Evolutionary conservation across 2,888 invertebrate genomes (phyloP).

Genomic region (Meiosimyza platycephala): DNA sequence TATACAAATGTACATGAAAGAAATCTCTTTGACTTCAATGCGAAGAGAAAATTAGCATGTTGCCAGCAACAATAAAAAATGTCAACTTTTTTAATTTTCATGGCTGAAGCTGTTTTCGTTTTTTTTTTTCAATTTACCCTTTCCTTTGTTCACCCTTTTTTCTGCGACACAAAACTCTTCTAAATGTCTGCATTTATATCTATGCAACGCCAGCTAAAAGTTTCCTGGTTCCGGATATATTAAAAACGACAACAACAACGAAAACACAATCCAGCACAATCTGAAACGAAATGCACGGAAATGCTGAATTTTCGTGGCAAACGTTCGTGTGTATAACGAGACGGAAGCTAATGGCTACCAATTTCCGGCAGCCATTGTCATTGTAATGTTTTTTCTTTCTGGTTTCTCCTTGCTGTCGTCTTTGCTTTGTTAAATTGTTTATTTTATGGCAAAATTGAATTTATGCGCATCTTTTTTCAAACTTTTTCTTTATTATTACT

Average conservation of each 20-base stretch:
- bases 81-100: too few relatives aligned
- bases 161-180: constrained; percentile 4
- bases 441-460: constrained; percentile 5
- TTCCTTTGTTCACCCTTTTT: neutral
- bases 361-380: constrained; percentile 25
- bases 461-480: constrained; percentile 1
- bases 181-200: constrained; percentile 28
- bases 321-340: constrained; percentile 2
- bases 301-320: constrained; percentile 24
- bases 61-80: too few relatives aligned
- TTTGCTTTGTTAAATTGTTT: neutral
- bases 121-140: too few relatives aligned
- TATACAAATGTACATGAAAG: too few relatives aligned
- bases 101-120: too few relatives aligned
- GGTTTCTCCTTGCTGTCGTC: neutral
- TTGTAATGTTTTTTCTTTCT: neutral
- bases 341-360: constrained; percentile 31
- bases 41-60: too few relatives aligned
- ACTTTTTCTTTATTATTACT: too few relatives aligned
- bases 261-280: neutral
- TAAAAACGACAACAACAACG: neutral
- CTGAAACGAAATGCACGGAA: constrained; percentile 25
- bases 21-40: too few relatives aligned
- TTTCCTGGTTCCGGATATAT: constrained; percentile 21
- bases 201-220: constrained; percentile 28